A percentile compares a stretch with the other conserved stretches of the same genome.
phyloP scores from a whole-genome alignment of 2,113 vertebrate genomes.

The Steatornis caripensis region DNA sequence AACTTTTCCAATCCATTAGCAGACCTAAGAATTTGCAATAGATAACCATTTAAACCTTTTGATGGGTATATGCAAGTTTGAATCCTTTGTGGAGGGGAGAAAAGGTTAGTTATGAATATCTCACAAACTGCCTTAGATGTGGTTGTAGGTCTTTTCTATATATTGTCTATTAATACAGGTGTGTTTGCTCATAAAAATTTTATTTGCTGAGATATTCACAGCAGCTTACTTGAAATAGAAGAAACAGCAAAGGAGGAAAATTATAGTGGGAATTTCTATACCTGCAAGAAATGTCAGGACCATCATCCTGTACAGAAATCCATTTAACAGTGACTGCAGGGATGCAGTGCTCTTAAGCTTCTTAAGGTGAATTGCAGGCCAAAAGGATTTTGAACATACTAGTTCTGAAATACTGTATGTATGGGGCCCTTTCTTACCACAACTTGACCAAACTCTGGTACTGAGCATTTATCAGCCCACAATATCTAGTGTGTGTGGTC shows the following conservation, averaged over 20 bases:
- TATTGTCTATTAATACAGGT: neutral
- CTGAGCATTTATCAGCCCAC: neutral
- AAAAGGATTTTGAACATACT: neutral
- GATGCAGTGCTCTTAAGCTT: neutral
- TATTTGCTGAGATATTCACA: neutral
- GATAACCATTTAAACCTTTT: neutral
- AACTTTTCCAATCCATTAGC: neutral
- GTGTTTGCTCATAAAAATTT: neutral
- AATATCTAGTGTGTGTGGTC: neutral
- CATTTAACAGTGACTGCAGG: neutral
- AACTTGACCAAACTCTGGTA: neutral
- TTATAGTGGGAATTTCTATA: neutral
- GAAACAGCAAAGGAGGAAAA: neutral
- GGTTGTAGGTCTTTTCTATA: neutral
- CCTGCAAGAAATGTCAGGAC: neutral
- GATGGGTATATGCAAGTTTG: neutral
- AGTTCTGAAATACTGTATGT: neutral
- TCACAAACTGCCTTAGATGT: neutral
- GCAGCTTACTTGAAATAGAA: neutral
- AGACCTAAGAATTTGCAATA: neutral
- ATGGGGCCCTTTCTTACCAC: neutral
- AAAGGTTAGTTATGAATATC: neutral
- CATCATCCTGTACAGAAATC: neutral
- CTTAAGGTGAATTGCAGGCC: neutral
- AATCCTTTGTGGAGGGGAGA: neutral